Conservation (phyloP, 2,797 vertebrate species). For the Xyrichtys novacula region DNA sequence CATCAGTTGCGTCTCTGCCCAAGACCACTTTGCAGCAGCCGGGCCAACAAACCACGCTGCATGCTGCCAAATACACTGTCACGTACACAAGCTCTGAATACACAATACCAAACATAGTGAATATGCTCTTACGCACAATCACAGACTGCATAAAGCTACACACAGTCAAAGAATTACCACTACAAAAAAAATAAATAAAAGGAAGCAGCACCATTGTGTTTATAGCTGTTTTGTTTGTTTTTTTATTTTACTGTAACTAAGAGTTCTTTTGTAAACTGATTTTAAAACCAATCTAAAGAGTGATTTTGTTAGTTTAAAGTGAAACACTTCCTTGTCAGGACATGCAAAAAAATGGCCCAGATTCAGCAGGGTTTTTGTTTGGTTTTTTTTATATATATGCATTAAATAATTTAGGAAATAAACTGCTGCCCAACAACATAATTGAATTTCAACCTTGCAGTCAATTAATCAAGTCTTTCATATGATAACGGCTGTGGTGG, state of each 20-base stretch:
- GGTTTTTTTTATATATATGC: slow-evolving; percentile 78
- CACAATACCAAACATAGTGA: slow-evolving; percentile 37
- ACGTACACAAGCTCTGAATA: slow-evolving; percentile 19
- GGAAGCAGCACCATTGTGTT: background rate
- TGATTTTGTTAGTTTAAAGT: slow-evolving; percentile 4
- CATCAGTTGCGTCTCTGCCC: slow-evolving; percentile 80
- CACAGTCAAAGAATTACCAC: too few relatives aligned
- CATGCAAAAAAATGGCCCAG: background rate
- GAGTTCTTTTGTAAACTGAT: slow-evolving; percentile 5
- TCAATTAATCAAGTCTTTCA: slow-evolving; percentile 97
- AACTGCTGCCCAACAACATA: slow-evolving; percentile 88
- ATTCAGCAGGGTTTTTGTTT: slow-evolving; percentile 2
- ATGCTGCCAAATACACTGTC: slow-evolving; percentile 67
- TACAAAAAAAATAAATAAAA: too few relatives aligned
- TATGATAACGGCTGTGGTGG: slow-evolving; percentile 95
- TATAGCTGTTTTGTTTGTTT: background rate
- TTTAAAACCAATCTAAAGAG: background rate
- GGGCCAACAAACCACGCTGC: slow-evolving; percentile 61
- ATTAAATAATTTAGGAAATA: slow-evolving; percentile 88
- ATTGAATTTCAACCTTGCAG: slow-evolving; percentile 91
- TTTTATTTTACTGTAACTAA: too few relatives aligned
- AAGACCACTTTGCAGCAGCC: slow-evolving; percentile 72
- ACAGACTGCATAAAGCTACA: slow-evolving; percentile 2
- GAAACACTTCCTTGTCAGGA: background rate
- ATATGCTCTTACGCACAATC: slow-evolving; percentile 2